Evolutionary conservation across 2,888 invertebrate species (phyloP).

Genomic region (Melieria picta): DNA sequence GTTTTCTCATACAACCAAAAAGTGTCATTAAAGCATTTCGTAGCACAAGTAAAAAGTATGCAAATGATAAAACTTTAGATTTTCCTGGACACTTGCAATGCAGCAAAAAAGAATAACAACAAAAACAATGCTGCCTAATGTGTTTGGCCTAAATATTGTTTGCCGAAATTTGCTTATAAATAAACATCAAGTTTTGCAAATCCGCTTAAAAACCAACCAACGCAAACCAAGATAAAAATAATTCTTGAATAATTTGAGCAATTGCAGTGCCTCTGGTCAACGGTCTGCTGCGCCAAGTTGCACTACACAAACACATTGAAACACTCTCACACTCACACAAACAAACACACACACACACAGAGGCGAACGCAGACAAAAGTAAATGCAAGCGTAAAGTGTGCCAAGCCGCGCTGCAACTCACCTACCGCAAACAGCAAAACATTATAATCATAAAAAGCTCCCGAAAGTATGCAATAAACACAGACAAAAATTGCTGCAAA

Average conservation of each 20-base stretch:
- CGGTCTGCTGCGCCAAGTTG: too few relatives aligned
- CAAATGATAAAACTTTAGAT: background rate
- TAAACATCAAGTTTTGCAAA: constrained; percentile 19
- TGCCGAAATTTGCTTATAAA: constrained; percentile 22
- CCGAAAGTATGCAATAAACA: constrained; percentile 34
- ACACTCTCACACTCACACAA: background rate
- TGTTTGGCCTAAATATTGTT: constrained; percentile 11
- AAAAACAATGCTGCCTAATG: background rate
- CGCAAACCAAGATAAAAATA: background rate
- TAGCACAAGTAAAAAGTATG: background rate
- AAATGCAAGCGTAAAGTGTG: too few relatives aligned
- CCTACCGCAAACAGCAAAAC: background rate
- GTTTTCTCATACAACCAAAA: too few relatives aligned
- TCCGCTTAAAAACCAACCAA: constrained; percentile 7
- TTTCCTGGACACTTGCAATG: background rate
- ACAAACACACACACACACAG: background rate
- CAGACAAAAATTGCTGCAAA: constrained; percentile 49
- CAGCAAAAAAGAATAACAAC: background rate
- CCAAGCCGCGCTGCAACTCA: too few relatives aligned
- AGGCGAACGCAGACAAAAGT: background rate
- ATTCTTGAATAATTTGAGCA: background rate
- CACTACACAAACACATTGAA: background rate
- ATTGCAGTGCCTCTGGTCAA: background rate
- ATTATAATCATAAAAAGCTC: constrained; percentile 9
- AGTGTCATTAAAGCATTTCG: too few relatives aligned